Base-by-base conservation (phyloP, 1,140 invertebrate species). In the fruit fly (Drosophila melanogaster) region DNA sequence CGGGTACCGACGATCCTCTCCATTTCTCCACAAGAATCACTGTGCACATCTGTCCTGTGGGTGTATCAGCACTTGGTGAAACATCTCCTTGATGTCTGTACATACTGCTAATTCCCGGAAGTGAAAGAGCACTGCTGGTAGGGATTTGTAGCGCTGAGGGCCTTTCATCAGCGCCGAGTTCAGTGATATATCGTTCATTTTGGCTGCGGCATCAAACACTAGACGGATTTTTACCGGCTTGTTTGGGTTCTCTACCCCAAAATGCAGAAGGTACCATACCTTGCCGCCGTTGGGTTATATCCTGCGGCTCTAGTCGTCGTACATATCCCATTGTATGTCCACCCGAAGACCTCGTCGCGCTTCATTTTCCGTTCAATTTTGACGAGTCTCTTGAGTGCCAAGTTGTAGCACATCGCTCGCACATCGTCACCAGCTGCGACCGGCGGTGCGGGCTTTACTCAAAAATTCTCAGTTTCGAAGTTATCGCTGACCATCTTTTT, bases 61-160 rank as follows among this genome's bases (percentile, higher is more conserved):
- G 26, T 50, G 47, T 50, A 50, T 35, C 11, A 44, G 19, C 14
- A 43, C 26, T 5, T 33, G 26, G 8, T 33, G n/a, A 2, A 57
- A 43, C 24, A 44, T 57, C 2, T 22, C 19, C 24, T 33, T 56
- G n/a, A 56, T 56, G n/a, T 43, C 24, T 8, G 24, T 40, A 5
- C 54, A 44, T 1, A 33, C 15, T 12, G 40, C 40, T 57, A 12
- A 15, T 17, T 22, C 19, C 19, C 19, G n/a, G n/a, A n/a, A 22
- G 19, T 22, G 19, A 3, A 22, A 22, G 19, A n/a, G 17, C 0
- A 43, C 15, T 3, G 40, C 40, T 7, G 41, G 15, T 5, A 41
- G 40, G 3, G 15, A 44, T 3, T 54, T 54, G 19, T 54, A 54
- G 3, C 8, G 3, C 51, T 54, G 50, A 4, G 17, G 35, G 17